These are phyloP conservation scores for Rhinatrema bivittatum DNA, from an alignment of 2,797 vertebrate genomes.

Conservation along the genomic window DNA sequence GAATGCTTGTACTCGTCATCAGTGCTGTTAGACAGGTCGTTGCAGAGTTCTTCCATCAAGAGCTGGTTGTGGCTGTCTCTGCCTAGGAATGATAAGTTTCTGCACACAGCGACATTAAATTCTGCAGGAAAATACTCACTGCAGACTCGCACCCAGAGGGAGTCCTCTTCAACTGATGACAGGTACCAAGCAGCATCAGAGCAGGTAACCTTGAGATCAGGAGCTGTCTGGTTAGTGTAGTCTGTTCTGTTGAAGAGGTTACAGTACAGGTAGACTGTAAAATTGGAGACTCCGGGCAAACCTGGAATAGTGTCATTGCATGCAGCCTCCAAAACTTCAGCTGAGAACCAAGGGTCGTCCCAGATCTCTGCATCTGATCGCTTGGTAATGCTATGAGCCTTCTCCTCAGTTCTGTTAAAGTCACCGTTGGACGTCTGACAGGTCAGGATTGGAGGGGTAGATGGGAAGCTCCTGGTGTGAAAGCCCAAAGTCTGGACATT, in stretches of 20 bases:
- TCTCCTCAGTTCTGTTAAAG: slow-evolving; percentile 9
- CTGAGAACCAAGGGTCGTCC: slow-evolving; percentile 18
- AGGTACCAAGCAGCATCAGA: slow-evolving; percentile 79
- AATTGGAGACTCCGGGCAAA: slow-evolving; percentile 76
- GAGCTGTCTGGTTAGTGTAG: slow-evolving; percentile 37
- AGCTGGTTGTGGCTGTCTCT: slow-evolving; percentile 61
- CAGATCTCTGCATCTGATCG: not conserved
- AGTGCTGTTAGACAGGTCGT: slow-evolving; percentile 42
- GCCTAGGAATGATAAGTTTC: slow-evolving; percentile 71
- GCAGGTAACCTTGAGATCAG: slow-evolving; percentile 65
- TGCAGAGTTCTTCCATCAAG: slow-evolving; percentile 65
- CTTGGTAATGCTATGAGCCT: slow-evolving; percentile 18
- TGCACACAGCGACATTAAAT: slow-evolving; percentile 77
- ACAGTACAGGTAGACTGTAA: slow-evolving; percentile 80
- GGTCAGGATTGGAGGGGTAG: slow-evolving; percentile 62
- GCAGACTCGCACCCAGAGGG: slow-evolving; percentile 77
- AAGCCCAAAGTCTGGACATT: slow-evolving; percentile 71
- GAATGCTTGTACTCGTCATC: slow-evolving; percentile 14
- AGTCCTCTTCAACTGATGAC: slow-evolving; percentile 71
- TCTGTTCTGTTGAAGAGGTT: slow-evolving; percentile 64
- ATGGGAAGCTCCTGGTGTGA: slow-evolving; percentile 57
- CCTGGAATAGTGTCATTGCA: slow-evolving; percentile 69
- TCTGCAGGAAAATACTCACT: slow-evolving; percentile 72
- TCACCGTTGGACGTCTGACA: slow-evolving; percentile 44
- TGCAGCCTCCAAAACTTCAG: slow-evolving; percentile 73